phyloP scores from a whole-genome alignment of 2,113 vertebrate species.

The Hippocampus barbouri region DNA sequence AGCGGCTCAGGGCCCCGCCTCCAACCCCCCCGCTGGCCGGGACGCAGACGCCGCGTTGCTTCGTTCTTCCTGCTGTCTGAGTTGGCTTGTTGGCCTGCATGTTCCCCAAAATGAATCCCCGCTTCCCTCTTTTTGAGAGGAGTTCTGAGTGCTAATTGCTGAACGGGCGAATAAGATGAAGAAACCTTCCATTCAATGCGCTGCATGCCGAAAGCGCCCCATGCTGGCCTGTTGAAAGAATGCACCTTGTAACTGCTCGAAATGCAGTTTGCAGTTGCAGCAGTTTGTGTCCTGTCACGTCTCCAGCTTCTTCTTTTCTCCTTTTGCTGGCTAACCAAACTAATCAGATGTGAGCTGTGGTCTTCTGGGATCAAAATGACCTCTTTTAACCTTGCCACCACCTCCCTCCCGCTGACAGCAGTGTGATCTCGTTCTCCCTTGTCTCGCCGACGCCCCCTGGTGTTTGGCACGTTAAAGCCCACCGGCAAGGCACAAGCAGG shows the following conservation, averaged over 20 bases:
- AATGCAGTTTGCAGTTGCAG: background rate
- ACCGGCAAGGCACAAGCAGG: background rate
- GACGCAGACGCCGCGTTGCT: background rate
- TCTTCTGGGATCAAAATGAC: slow-evolving; percentile 7
- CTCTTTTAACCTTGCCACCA: background rate
- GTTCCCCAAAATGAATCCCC: slow-evolving; percentile 3
- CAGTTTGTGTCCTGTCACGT: background rate
- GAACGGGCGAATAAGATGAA: background rate
- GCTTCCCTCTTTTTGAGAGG: background rate
- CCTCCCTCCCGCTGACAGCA: background rate
- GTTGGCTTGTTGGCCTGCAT: slow-evolving; percentile 12
- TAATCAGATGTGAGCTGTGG: background rate
- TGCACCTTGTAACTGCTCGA: too few relatives aligned
- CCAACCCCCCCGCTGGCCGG: background rate
- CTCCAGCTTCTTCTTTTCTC: background rate
- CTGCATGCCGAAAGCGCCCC: background rate
- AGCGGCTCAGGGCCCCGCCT: slow-evolving; percentile 50
- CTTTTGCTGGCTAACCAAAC: background rate
- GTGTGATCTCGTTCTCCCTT: background rate
- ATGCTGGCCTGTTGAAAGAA: background rate
- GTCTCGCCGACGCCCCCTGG: background rate
- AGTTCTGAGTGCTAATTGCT: slow-evolving; percentile 20
- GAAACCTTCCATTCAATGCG: too few relatives aligned
- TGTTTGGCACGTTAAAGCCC: background rate
- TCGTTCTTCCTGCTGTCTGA: slow-evolving; percentile 8